These are phyloP conservation scores for Zosterops japonicus DNA, from an alignment of 2,113 vertebrate genomes.

Conservation along the genomic window DNA sequence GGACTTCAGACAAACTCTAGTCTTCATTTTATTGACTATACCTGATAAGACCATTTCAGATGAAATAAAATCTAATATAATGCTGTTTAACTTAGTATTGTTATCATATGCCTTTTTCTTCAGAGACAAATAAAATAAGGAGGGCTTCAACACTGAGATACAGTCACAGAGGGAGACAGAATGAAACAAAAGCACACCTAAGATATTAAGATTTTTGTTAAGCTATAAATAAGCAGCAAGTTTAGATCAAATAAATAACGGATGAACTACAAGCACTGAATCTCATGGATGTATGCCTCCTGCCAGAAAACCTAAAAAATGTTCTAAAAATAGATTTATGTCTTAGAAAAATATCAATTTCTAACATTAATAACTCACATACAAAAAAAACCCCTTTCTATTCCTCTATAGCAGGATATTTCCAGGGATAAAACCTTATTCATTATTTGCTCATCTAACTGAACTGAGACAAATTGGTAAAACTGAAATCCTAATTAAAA, in stretches of 20 bases:
- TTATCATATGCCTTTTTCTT: background rate
- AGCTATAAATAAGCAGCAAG: background rate
- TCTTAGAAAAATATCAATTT: background rate
- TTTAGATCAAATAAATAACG: background rate
- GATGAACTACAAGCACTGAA: accelerated
- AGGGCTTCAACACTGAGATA: background rate
- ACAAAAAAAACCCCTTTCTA: background rate
- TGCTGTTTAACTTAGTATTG: background rate
- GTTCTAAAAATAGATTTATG: background rate
- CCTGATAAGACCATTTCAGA: background rate
- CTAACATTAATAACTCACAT: background rate
- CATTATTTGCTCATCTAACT: background rate
- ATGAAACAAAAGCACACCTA: background rate
- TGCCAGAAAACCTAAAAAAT: background rate
- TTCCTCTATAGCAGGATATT: background rate
- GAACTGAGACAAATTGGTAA: background rate
- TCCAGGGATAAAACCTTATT: background rate
- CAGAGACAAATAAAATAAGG: background rate
- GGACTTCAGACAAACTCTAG: background rate
- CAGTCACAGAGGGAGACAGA: background rate
- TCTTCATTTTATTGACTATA: background rate
- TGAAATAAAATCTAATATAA: background rate
- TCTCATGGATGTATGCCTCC: background rate
- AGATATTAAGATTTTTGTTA: background rate
- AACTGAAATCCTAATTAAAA: background rate